These are phyloP conservation scores for Hydropsyche betteni DNA, from an alignment of 2,888 invertebrate genomes.

Conservation along the genomic window DNA sequence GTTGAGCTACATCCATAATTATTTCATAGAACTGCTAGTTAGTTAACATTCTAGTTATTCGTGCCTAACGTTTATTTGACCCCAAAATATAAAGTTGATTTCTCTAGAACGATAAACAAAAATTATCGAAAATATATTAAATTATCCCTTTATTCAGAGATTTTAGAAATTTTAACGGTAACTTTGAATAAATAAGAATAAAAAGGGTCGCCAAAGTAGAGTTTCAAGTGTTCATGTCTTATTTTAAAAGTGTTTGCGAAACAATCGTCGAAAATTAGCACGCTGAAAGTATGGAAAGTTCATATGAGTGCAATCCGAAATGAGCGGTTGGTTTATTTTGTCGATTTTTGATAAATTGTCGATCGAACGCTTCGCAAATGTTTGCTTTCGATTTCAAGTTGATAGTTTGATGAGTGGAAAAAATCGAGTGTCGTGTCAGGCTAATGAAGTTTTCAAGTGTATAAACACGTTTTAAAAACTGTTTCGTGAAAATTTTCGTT, in stretches of 20 bases:
- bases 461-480: no score
- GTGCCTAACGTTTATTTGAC: slow-evolving; percentile 32
- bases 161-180: not conserved
- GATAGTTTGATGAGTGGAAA: no score
- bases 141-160: not conserved
- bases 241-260: slow-evolving; percentile 9
- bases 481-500: no score
- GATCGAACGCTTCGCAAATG: no score
- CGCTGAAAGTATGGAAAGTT: not conserved
- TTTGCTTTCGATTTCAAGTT: no score
- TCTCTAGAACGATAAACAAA: no score
- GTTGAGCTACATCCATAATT: slow-evolving; percentile 24
- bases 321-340: no score
- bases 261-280: slow-evolving; percentile 9
- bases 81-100: not conserved
- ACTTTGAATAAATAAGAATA: not conserved
- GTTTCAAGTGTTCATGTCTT: not conserved
- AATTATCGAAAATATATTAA: not conserved
- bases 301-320: no score
- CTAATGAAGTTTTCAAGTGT: no score
- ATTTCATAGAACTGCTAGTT: slow-evolving; percentile 17
- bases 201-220: not conserved
- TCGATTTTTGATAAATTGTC: no score
- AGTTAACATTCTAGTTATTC: slow-evolving; percentile 10
- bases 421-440: no score